Evolutionary conservation across 2,888 invertebrate genomes (phyloP).

Genomic region (Oscheius sp.): DNA sequence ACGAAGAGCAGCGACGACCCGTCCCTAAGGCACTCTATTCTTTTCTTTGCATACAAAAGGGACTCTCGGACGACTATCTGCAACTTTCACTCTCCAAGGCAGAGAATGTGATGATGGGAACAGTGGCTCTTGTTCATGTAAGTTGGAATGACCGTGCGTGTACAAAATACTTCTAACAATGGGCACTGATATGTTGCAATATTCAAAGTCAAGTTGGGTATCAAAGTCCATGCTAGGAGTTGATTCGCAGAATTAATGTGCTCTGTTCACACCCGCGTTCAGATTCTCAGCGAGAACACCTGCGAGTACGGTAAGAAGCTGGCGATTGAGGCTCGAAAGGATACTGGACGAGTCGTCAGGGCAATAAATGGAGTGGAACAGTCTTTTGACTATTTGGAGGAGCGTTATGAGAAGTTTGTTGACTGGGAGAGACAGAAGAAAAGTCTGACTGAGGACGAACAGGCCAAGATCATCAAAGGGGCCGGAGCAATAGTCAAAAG

Average conservation of each 20-base stretch:
- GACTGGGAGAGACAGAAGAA: slow-evolving; percentile 27
- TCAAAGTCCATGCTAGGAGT: no score
- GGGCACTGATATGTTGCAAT: neutral
- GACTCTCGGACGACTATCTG: slow-evolving; percentile 44
- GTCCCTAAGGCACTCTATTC: slow-evolving; percentile 53
- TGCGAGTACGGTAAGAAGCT: slow-evolving; percentile 46
- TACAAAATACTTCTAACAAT: neutral
- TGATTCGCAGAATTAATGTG: no score
- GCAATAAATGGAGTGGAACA: slow-evolving; percentile 57
- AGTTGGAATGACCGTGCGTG: neutral
- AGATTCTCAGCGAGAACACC: slow-evolving; percentile 55
- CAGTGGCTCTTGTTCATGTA: slow-evolving; percentile 49
- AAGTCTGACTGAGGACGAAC: slow-evolving; percentile 8
- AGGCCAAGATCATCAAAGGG: neutral
- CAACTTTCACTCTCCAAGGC: slow-evolving; percentile 41
- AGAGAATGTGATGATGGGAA: slow-evolving; percentile 44
- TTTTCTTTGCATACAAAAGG: slow-evolving; percentile 58
- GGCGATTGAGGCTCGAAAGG: neutral
- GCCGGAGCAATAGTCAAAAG: slow-evolving; percentile 21
- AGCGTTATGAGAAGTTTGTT: slow-evolving; percentile 40
- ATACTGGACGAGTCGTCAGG: slow-evolving; percentile 34
- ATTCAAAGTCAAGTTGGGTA: no score
- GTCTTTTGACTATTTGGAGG: slow-evolving; percentile 51
- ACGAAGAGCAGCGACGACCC: slow-evolving; percentile 41
- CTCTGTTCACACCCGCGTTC: slow-evolving; percentile 4